Evolutionary conservation across 2,113 vertebrate species (phyloP).

Genomic region (Pollachius pollachius): DNA sequence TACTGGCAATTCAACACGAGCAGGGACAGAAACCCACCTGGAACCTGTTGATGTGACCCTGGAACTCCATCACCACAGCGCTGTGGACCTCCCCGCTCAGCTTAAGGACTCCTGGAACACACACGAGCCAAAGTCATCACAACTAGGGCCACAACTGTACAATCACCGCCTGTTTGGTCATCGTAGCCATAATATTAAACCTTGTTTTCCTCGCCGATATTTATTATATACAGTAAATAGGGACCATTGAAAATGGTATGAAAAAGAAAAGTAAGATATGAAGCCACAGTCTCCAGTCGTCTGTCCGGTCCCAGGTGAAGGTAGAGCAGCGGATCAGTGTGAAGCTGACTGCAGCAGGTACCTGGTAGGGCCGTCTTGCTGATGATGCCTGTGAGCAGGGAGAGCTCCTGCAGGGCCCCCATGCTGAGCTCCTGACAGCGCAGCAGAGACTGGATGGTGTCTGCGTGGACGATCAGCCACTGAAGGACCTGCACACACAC

Average conservation of each 20-base stretch:
- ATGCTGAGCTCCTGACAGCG: constrained; percentile 86
- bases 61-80: constrained; percentile 84
- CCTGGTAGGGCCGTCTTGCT: constrained; percentile 96
- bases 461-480: constrained; percentile 92
- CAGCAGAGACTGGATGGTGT: constrained; percentile 90
- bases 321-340: background rate
- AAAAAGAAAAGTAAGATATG: background rate
- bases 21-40: constrained; percentile 75
- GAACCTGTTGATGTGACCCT: constrained; percentile 91
- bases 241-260: too few species aligned
- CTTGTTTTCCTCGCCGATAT: background rate
- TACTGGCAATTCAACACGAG: too few species aligned
- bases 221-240: too few species aligned
- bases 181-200: background rate
- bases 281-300: background rate
- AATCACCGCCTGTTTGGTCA: background rate
- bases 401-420: constrained; percentile 88
- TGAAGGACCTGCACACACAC: constrained; percentile 81
- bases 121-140: constrained; percentile 9
- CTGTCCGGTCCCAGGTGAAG: too few species aligned
- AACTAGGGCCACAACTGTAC: background rate
- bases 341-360: constrained; percentile 33
- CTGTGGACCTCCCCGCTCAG: constrained; percentile 81
- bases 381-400: constrained; percentile 91
- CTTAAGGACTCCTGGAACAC: constrained; percentile 80